Percentiles rank a stretch among this genome's conserved stretches.
These are phyloP conservation scores for Anolis carolinensis DNA, from an alignment of 2,113 vertebrate species.

Conservation along the genomic window DNA sequence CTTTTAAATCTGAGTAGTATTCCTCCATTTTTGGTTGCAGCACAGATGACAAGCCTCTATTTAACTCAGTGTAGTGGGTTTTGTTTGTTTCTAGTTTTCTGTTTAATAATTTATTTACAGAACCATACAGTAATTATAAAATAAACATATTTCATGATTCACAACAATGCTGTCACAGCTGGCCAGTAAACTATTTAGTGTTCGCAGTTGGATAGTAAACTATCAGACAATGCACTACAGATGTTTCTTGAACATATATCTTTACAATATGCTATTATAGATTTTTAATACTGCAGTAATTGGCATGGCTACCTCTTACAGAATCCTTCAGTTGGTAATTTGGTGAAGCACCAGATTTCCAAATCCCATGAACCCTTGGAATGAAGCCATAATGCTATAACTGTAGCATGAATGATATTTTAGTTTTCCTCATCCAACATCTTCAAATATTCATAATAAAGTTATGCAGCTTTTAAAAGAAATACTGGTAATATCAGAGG, in stretches of 20 bases:
- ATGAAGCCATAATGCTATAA: too few relatives aligned
- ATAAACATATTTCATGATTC: neutral
- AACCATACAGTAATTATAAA: neutral
- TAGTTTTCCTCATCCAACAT: neutral
- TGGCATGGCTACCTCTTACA: too few relatives aligned
- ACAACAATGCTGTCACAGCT: neutral
- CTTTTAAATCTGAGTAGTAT: conserved; percentile 13
- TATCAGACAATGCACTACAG: neutral
- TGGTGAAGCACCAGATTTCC: too few relatives aligned
- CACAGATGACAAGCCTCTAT: conserved; percentile 21
- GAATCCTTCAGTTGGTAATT: too few relatives aligned
- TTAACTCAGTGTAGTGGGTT: conserved; percentile 39
- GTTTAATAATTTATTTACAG: neutral
- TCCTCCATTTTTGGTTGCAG: neutral
- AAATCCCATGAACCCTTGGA: too few relatives aligned
- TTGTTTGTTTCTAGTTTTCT: neutral
- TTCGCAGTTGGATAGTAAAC: neutral
- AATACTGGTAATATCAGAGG: neutral
- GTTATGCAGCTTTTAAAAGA: neutral
- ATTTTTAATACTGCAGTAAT: too few relatives aligned
- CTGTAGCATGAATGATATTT: too few relatives aligned
- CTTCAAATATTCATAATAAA: neutral
- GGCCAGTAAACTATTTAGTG: neutral
- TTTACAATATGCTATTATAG: too few relatives aligned
- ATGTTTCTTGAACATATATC: neutral